Evolutionary conservation across 2,797 vertebrate genomes (phyloP).

Genomic region (Tenualosa ilisha): DNA sequence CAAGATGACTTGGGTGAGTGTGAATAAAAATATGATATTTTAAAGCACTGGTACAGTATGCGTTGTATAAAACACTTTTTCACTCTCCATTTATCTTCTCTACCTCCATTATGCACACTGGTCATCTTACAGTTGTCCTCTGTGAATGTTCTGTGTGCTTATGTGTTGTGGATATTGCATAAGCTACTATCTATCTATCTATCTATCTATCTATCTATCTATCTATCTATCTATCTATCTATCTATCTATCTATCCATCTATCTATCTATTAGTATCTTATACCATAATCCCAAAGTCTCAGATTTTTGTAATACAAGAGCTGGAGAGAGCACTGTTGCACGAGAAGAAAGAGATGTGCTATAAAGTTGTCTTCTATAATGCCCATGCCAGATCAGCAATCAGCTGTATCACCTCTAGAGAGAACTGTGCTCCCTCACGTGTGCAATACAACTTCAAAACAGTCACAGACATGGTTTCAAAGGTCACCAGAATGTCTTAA

Average conservation of each 20-base stretch:
- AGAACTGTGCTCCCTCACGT: neutral
- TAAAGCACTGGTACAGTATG: neutral
- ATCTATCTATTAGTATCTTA: neutral
- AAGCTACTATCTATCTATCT: too few species aligned
- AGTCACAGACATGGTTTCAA: neutral
- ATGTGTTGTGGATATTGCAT: too few species aligned
- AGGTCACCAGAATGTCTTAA: neutral
- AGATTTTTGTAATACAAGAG: neutral
- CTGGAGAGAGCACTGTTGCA: neutral
- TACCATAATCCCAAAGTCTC: neutral
- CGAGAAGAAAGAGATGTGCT: neutral
- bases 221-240: too few species aligned
- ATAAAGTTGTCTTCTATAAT: neutral
- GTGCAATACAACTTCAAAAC: neutral
- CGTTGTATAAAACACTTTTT: too few species aligned
- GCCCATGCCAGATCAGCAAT: neutral
- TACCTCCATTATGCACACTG: too few species aligned
- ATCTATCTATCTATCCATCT: too few species aligned
- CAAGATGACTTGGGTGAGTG: conserved; percentile 82
- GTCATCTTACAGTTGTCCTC: too few species aligned
- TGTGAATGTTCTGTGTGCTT: too few species aligned
- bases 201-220: too few species aligned
- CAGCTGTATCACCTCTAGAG: neutral
- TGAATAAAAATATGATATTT: neutral
- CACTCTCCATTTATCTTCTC: too few species aligned